These are phyloP conservation scores for Coptodon rendalli DNA, from an alignment of 2,113 vertebrate species.

Conservation along the genomic window DNA sequence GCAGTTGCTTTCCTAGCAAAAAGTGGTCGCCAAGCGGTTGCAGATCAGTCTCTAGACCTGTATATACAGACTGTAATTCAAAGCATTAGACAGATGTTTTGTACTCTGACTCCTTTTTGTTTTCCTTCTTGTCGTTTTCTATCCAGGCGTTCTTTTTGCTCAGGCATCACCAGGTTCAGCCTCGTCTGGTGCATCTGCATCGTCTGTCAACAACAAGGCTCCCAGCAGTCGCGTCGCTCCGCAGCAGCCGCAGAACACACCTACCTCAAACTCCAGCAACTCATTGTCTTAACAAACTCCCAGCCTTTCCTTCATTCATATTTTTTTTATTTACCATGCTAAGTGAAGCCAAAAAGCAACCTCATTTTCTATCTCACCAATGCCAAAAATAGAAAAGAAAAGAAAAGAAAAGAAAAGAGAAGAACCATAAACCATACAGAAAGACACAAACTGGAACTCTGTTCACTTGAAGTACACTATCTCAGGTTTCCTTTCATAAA, in stretches of 20 bases:
- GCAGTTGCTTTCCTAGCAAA: not conserved
- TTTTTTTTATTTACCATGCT: slow-evolving; percentile 44
- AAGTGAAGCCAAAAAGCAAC: slow-evolving; percentile 84
- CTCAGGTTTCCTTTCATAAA: slow-evolving; percentile 73
- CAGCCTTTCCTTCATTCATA: slow-evolving; percentile 11
- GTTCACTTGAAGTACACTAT: slow-evolving; percentile 75
- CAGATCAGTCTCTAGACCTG: not conserved
- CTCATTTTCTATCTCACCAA: slow-evolving; percentile 78
- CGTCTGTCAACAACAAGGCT: slow-evolving; percentile 71
- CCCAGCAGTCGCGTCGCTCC: slow-evolving; percentile 44
- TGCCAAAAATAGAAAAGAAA: slow-evolving; percentile 63
- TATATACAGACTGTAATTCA: not conserved
- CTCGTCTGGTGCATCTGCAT: slow-evolving; percentile 67
- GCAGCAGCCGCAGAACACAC: slow-evolving; percentile 63
- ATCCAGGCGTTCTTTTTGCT: slow-evolving; percentile 87
- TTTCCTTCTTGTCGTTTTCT: not conserved
- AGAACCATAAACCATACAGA: slow-evolving; percentile 34
- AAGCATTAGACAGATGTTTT: not conserved
- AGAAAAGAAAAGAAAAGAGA: slow-evolving; percentile 19
- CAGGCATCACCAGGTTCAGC: slow-evolving; percentile 78
- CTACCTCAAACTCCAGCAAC: slow-evolving; percentile 77
- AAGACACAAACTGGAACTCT: slow-evolving; percentile 55
- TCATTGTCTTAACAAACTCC: slow-evolving; percentile 71
- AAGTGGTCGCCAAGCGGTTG: not conserved
- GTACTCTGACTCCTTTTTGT: not conserved